phyloP scores from a whole-genome alignment of 2,113 vertebrate genomes.

The Tyrannus savana region DNA sequence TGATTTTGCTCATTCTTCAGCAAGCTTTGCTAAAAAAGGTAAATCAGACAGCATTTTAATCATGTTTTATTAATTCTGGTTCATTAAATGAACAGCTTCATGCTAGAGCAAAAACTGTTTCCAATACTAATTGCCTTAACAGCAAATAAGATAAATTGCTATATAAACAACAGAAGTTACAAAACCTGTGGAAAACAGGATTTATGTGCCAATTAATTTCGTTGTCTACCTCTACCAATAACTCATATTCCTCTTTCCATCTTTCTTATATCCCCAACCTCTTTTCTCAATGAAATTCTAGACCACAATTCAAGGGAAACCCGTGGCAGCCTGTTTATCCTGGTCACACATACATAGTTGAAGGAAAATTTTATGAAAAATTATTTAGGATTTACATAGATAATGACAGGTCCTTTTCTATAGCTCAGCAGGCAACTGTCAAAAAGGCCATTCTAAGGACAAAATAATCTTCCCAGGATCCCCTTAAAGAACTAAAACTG shows the following conservation, averaged over 20 bases:
- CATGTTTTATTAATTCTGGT: not conserved
- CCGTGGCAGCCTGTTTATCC: not conserved
- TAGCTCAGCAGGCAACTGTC: not conserved
- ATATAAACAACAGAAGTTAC: not conserved
- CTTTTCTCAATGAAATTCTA: not conserved
- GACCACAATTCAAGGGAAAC: not conserved
- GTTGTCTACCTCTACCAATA: not conserved
- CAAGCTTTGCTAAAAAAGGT: conserved; percentile 74
- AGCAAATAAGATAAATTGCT: not conserved
- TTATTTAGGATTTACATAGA: not conserved
- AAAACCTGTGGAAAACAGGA: not conserved
- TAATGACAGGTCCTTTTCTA: not conserved
- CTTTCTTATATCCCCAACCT: not conserved
- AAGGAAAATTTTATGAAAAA: not conserved
- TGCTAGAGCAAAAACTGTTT: not conserved
- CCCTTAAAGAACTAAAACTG: not conserved
- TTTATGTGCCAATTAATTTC: not conserved
- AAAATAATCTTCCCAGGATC: not conserved
- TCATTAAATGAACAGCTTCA: not conserved
- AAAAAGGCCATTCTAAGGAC: not conserved
- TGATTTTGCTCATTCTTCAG: conserved; percentile 79
- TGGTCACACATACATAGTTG: not conserved
- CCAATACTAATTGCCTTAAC: not conserved
- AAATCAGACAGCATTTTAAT: conserved; percentile 52
- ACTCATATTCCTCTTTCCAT: not conserved